Percentiles rank a stretch among this genome's conserved stretches.
Conservation (phyloP, 37 sponge, comb jelly and placozoan genomes). For the Amphimedon queenslandica region DNA sequence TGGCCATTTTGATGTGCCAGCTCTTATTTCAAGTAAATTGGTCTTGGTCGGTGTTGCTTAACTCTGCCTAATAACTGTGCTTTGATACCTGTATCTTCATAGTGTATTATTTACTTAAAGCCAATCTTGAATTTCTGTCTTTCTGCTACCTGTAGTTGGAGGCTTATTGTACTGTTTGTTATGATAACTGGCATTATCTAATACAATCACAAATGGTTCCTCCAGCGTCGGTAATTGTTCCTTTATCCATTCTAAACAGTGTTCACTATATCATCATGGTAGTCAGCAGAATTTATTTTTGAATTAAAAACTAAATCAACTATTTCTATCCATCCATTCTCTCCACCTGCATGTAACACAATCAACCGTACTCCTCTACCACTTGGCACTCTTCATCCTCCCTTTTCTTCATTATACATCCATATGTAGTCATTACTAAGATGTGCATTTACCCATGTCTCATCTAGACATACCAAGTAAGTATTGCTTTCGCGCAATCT, state of each 20-base stretch:
- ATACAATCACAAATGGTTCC: background rate
- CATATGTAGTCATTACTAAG: too few relatives aligned
- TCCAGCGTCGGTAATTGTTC: background rate
- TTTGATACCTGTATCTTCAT: conserved; percentile 6
- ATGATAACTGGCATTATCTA: background rate
- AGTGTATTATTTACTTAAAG: background rate
- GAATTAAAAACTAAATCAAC: conserved; percentile 9
- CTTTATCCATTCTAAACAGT: conserved; percentile 6
- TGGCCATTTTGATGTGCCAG: background rate
- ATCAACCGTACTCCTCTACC: too few relatives aligned
- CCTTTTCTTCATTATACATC: too few relatives aligned
- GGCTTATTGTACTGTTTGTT: too few relatives aligned
- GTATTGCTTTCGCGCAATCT: too few relatives aligned
- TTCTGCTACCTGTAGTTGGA: background rate
- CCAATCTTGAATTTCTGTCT: background rate
- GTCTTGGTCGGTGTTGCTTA: background rate
- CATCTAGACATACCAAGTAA: too few relatives aligned
- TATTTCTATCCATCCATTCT: background rate
- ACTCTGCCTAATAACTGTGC: background rate
- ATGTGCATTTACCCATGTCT: too few relatives aligned
- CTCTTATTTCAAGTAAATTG: conserved; percentile 21
- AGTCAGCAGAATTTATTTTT: conserved; percentile 12
- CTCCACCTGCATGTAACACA: too few relatives aligned
- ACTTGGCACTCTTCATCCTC: too few relatives aligned
- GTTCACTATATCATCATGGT: conserved; percentile 29